Evolutionary conservation across 2,797 vertebrate genomes (phyloP).

Genomic region (Scolopax rusticola): DNA sequence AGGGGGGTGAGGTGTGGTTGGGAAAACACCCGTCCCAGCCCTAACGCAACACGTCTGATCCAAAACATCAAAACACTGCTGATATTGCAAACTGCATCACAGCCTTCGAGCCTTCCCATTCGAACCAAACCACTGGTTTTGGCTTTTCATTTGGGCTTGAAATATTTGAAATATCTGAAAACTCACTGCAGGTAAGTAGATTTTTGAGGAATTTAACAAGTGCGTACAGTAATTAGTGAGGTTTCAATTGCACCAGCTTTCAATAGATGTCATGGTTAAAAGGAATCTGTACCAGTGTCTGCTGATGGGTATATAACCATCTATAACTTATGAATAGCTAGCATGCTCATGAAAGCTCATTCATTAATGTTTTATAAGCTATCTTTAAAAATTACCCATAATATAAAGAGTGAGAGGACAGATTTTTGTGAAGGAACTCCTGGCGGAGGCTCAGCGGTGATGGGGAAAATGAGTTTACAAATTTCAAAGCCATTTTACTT

Average conservation of each 20-base stretch:
- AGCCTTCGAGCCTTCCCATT: not conserved
- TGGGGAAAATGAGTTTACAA: not conserved
- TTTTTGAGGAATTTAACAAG: slow-evolving; percentile 29
- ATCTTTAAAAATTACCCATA: slow-evolving; percentile 56
- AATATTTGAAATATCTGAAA: not conserved
- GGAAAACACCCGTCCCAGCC: not conserved
- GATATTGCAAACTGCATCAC: not conserved
- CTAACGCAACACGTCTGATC: not conserved
- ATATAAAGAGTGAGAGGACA: not conserved
- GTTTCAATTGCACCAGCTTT: slow-evolving; percentile 1
- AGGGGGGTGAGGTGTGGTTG: fast-evolving
- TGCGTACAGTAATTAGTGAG: slow-evolving; percentile 4
- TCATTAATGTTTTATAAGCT: slow-evolving; percentile 65
- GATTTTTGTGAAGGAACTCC: slow-evolving; percentile 56
- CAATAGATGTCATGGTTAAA: slow-evolving; percentile 39
- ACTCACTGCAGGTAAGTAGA: not conserved
- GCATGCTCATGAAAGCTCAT: slow-evolving; percentile 44
- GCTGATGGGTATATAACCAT: slow-evolving; percentile 42
- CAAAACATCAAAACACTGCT: not conserved
- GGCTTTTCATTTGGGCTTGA: not conserved
- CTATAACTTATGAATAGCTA: slow-evolving; percentile 58
- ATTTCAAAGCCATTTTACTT: slow-evolving; percentile 36
- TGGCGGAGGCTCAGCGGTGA: not conserved
- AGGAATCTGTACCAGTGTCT: slow-evolving; percentile 38
- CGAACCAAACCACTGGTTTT: not conserved